Conservation (phyloP, 2,888 invertebrate genomes). For the Hecatera dysodea region DNA sequence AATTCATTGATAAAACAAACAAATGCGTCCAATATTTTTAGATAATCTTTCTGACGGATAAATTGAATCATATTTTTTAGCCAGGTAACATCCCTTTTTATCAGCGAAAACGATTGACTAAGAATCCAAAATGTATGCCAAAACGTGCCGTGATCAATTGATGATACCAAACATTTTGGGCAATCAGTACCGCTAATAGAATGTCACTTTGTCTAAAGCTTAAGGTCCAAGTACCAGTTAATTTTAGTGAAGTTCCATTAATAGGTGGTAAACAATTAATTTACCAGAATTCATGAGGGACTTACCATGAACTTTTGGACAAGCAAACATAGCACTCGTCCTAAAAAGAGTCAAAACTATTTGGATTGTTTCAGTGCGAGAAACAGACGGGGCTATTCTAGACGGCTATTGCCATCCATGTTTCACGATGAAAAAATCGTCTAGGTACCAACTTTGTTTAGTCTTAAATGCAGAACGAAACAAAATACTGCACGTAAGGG, state of each 20-base stretch:
- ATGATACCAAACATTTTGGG: not conserved
- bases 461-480: not conserved
- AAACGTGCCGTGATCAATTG: not conserved
- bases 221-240: not conserved
- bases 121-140: not conserved
- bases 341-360: conserved; percentile 14
- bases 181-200: not conserved
- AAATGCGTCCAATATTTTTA: too few relatives aligned
- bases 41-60: too few relatives aligned
- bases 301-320: conserved; percentile 16
- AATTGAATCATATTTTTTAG: too few relatives aligned
- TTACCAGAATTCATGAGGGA: conserved; percentile 9
- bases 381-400: conserved; percentile 28
- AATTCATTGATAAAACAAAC: too few relatives aligned
- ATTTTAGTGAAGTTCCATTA: not conserved
- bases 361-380: conserved; percentile 39
- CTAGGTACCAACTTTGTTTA: not conserved
- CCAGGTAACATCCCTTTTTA: not conserved
- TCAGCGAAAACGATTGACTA: not conserved
- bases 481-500: not conserved
- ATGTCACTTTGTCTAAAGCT: not conserved
- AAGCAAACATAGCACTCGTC: not conserved
- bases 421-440: conserved; percentile 13
- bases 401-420: conserved; percentile 40
- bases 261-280: not conserved